Evolutionary conservation across 1,140 invertebrate species (phyloP), one percentile per base, ranked within the genome.

Genomic region (Aphidius gifuensis): DNA sequence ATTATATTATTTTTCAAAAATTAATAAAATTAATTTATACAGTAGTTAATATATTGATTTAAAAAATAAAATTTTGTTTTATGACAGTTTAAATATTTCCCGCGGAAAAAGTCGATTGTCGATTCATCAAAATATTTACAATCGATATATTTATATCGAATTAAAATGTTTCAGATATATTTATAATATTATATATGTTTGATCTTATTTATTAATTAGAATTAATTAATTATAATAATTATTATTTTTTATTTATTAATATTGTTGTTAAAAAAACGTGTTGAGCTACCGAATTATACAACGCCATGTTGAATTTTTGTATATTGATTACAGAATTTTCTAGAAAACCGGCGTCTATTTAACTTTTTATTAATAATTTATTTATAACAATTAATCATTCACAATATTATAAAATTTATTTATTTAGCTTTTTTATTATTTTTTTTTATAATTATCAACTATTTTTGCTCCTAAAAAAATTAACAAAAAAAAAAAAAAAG

Each of bases 311-410:
- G 72, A 32, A 32, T 32, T 55, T 61, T 66, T 61, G 69, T 68
- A 73, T 80, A 80, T 79, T 79, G 78, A 81, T 81, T 80, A 74
- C 73, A 73, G 72, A 76, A 77, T 59, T 74, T 79, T 80, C 76
- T 69, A 64, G 65, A 66, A 69, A 65, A 63, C 60, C 59, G 38
- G 60, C 48, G 38, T 58, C 43, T 42, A 5, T 46, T 38, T 32
- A 40, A 38, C 4, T 39, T 50, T 48, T 48, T 56, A 21, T 42
- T 32, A n/a, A 8, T 54, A 9, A 8, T n/a, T 9, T 44, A 11
- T 9, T n/a, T 8, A 57, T n/a, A 44, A 16, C 11, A 11, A 55
- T n/a, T 43, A 55, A 55, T 16, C 16, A 16, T 0, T 16, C 0
- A 16, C 16, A 16, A 16, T 32, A 32, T 32, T 32, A 32, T 32